phyloP scores from a whole-genome alignment of 2,113 vertebrate genomes.

The Pelecanus crispus region DNA sequence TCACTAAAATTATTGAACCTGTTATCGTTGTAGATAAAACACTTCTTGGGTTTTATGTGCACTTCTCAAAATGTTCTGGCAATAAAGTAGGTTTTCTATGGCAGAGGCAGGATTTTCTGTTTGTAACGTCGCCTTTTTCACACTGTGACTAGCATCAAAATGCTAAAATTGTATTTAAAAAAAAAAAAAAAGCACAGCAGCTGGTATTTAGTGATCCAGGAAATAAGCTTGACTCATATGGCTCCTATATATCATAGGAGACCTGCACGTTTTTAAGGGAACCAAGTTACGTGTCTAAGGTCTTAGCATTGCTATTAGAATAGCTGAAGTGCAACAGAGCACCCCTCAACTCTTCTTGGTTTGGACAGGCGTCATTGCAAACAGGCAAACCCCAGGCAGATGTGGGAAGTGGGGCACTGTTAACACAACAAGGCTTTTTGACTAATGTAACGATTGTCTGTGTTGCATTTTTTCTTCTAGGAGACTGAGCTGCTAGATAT shows the following conservation, averaged over 20 bases:
- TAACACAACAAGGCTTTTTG: neutral
- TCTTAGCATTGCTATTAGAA: neutral
- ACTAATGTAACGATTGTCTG: neutral
- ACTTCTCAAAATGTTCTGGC: neutral
- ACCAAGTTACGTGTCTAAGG: neutral
- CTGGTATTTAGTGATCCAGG: neutral
- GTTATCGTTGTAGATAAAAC: neutral
- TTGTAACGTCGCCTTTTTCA: neutral
- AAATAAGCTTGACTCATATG: neutral
- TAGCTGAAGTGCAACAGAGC: neutral
- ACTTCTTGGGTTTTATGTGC: neutral
- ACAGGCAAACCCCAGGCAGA: neutral
- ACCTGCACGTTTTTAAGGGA: neutral
- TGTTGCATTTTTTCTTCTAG: slow-evolving; percentile 66
- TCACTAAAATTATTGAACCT: neutral
- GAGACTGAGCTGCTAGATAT: slow-evolving; percentile 86
- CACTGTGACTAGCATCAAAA: neutral
- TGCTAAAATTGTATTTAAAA: neutral
- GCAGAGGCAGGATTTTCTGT: neutral
- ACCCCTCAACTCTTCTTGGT: neutral
- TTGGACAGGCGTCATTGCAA: neutral
- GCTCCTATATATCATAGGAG: neutral
- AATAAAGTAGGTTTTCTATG: neutral
- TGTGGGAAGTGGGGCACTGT: neutral
- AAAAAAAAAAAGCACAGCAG: neutral